These are phyloP conservation scores for Bujurquina vittata DNA, from an alignment of 2,113 vertebrate genomes.

Conservation along the genomic window DNA sequence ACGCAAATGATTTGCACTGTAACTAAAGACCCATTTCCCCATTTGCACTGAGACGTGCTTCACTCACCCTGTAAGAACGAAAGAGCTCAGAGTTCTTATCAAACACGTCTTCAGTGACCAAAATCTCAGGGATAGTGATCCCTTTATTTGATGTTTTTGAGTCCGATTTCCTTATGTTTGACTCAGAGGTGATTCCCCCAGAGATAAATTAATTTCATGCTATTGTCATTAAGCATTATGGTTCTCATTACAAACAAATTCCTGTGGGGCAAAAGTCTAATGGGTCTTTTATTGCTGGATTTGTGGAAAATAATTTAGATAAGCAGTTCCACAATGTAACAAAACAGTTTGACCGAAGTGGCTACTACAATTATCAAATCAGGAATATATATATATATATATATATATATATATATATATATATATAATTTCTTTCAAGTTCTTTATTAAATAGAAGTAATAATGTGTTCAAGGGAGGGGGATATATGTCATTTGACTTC, in stretches of 20 bases:
- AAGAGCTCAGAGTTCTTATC: background rate
- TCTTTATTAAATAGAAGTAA: no score
- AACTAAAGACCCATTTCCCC: background rate
- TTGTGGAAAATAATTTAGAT: accelerated
- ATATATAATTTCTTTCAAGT: no score
- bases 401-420: no score
- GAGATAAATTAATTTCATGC: conserved; percentile 46
- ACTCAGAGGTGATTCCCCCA: conserved; percentile 35
- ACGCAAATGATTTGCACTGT: background rate
- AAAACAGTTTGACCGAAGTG: no score
- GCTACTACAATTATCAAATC: no score
- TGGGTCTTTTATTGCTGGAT: accelerated
- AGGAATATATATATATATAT: no score
- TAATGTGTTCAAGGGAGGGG: background rate
- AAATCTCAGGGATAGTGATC: background rate
- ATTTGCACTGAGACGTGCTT: background rate
- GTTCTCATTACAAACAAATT: conserved; percentile 35
- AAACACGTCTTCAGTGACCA: background rate
- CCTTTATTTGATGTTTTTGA: background rate
- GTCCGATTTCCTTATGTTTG: background rate
- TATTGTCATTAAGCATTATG: conserved; percentile 21
- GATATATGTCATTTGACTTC: background rate
- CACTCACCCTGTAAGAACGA: background rate
- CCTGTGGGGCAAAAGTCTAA: background rate
- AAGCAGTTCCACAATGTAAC: no score